These are phyloP conservation scores for Apodemus speciosus DNA, from an alignment of 2,113 vertebrate species.

Conservation along the genomic window DNA sequence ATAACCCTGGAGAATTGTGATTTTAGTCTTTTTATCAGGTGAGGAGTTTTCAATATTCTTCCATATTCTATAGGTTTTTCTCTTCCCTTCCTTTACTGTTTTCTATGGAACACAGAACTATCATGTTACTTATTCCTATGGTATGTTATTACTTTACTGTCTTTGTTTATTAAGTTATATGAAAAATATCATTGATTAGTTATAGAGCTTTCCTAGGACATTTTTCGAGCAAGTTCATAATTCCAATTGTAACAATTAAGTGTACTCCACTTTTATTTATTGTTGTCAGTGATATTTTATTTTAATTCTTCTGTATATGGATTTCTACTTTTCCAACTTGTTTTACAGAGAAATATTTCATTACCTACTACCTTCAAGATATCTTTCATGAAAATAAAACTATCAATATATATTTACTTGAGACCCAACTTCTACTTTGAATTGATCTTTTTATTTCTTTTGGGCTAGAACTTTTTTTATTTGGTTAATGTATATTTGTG, in stretches of 20 bases:
- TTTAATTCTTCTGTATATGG: neutral
- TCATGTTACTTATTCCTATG: neutral
- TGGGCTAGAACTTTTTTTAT: neutral
- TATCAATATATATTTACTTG: neutral
- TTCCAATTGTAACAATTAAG: neutral
- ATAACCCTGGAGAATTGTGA: neutral
- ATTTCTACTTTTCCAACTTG: neutral
- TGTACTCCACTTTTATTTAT: neutral
- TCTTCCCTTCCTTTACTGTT: neutral
- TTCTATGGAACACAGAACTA: neutral
- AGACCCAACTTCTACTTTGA: neutral
- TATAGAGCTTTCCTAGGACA: neutral
- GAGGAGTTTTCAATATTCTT: neutral
- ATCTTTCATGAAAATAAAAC: neutral
- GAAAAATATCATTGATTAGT: neutral
- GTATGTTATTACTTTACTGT: neutral
- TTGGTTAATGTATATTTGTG: neutral
- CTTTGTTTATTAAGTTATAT: neutral
- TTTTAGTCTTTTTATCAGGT: neutral
- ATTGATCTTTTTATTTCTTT: neutral
- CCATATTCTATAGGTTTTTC: neutral
- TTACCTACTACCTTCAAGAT: neutral
- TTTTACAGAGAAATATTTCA: neutral
- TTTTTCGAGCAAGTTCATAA: neutral
- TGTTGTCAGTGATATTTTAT: neutral